These are phyloP conservation scores for Mormyrus iriodes DNA, from an alignment of 2,113 vertebrate genomes.

Conservation along the genomic window DNA sequence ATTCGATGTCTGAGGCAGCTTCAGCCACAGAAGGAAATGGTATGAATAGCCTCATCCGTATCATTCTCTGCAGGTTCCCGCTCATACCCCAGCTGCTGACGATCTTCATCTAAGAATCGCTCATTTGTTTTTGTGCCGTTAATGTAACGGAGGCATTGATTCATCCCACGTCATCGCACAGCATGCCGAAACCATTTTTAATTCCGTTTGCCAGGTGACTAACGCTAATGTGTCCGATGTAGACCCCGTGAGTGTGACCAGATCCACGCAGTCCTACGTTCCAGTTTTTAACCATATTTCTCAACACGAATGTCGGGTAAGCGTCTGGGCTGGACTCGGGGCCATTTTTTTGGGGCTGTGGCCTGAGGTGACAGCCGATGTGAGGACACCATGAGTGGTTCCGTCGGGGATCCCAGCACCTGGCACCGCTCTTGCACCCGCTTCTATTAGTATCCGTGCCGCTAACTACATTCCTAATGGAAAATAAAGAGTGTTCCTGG, in stretches of 20 bases:
- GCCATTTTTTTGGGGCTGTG: neutral
- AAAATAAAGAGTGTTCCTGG: slow-evolving; percentile 52
- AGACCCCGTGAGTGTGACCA: neutral
- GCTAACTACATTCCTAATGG: slow-evolving; percentile 56
- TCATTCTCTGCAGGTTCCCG: neutral
- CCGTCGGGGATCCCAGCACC: slow-evolving; percentile 9
- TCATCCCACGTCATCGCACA: neutral
- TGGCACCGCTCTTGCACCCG: neutral
- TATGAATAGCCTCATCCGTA: neutral
- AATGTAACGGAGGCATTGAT: neutral
- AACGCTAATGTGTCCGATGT: neutral
- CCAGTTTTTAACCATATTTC: neutral
- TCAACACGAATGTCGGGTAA: neutral
- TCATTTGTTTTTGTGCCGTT: neutral
- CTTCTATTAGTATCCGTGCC: neutral
- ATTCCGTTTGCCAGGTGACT: neutral
- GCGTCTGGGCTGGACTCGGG: neutral
- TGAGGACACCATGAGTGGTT: slow-evolving; percentile 13
- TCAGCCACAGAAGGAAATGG: neutral
- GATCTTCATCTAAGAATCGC: neutral
- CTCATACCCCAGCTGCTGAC: neutral
- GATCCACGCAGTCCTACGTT: neutral
- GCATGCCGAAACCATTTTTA: neutral
- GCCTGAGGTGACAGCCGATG: neutral
- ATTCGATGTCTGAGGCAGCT: neutral